phyloP scores from a whole-genome alignment of 1,140 invertebrate genomes.

The Drosophila willistoni region DNA sequence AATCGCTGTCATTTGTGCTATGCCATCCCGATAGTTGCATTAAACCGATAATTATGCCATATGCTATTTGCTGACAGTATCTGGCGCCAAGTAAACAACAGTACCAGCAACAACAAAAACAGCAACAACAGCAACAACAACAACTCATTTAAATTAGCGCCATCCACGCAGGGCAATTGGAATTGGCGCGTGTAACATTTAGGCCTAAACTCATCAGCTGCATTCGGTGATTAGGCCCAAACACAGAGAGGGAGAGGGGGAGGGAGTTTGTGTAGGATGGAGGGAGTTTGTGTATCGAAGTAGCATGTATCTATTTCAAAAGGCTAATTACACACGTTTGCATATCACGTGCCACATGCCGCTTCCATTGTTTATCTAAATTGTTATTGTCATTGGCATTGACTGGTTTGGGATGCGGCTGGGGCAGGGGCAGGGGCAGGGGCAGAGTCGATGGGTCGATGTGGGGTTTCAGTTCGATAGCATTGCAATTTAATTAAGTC shows the following conservation, averaged over 20 bases:
- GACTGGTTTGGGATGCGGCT: not conserved
- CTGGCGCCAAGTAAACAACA: not conserved
- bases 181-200: slow-evolving; percentile 50
- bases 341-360: slow-evolving; percentile 65
- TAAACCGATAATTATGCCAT: slow-evolving; percentile 68
- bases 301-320: slow-evolving; percentile 55
- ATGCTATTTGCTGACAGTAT: slow-evolving; percentile 60
- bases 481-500: slow-evolving; percentile 80
- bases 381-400: slow-evolving; percentile 56
- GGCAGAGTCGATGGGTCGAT: not conserved
- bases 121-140: slow-evolving; percentile 4
- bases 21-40: slow-evolving; percentile 42
- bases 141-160: slow-evolving; percentile 50
- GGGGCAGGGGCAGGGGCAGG: not conserved
- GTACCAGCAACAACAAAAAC: not conserved
- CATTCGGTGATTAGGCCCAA: slow-evolving; percentile 53
- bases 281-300: not conserved
- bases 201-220: slow-evolving; percentile 51
- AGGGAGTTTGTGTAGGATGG: too few relatives aligned
- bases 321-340: slow-evolving; percentile 74
- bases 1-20: slow-evolving; percentile 25
- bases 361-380: slow-evolving; percentile 66
- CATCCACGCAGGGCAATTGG: slow-evolving; percentile 45
- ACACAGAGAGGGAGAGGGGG: not conserved
- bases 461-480: slow-evolving; percentile 19